Evolutionary conservation across 1,140 invertebrate genomes (phyloP), one percentile per base, ranked within the genome.

Genomic region (Nasonia vitripennis): DNA sequence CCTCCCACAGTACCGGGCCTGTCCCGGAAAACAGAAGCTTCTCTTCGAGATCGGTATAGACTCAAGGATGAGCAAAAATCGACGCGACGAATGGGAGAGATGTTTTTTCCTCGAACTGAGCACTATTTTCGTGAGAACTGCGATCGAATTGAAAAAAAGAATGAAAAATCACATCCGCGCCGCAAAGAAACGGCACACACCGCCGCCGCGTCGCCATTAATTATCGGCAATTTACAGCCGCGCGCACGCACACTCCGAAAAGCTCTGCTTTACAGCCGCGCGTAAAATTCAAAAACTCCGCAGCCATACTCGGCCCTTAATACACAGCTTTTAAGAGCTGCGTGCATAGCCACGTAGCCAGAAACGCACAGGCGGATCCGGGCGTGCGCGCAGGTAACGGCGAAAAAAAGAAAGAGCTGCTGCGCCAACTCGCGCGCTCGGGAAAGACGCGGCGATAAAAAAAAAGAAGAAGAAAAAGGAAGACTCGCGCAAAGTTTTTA

Each of bases 191-290:
- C 41, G 9, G 6, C 1, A 9, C 41, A 45, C 41, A 10, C 41
- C 41, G 41, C 37, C 4, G 41, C 2, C 20, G 5, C 20, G 14
- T 7, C 55, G 20, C 6, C 55, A 62, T 62, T 62, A 62, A 62
- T 62, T 62, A 62, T 62, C 55, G 17, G n/a, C 55, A n/a, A 62
- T 62, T n/a, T 17, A 62, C 55, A 62, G 55, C 5, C 12, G 14
- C 17, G 6, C 55, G 55, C 27, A 27, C 27, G 27, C 27, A 27
- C 27, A 27, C 27, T 20, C 14, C 4, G 14, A 62, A 62, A 62
- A 62, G 55, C 55, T 62, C 55, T 14, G 14, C 68, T 70, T 70
- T 70, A 70, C 68, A 31, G 68, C 68, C 68, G 68, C 27, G 68
- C 68, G 68, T 31, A 71, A 71, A 71, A 27, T 34, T 27, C 27